Evolutionary conservation across 2,888 invertebrate species (phyloP), one percentile per base, ranked within the genome.

Genomic region (Atherix ibis): DNA sequence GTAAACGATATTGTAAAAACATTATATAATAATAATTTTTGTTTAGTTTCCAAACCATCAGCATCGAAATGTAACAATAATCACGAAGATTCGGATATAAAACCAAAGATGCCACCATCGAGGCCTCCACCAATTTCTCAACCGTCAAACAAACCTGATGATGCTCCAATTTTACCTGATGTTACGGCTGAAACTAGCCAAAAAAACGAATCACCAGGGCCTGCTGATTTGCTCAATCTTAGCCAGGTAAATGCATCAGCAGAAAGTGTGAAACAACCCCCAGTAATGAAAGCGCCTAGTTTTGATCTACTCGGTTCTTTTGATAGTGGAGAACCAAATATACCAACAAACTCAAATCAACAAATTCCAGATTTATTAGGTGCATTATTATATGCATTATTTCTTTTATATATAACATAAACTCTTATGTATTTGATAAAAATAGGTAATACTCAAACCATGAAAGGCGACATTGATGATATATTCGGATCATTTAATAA

Each of bases 241-340:
- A 65, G 63, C 47, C 57, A 58, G 35, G 48, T 35, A 19, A n/a
- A 19, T 8, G 31, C 52, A 19, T 39, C 47, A 13, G 43, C 46
- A 22, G 49, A 49, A 31, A 41, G n/a, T n/a, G n/a, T 44, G 27
- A 43, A 47, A 18, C 45, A 25, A n/a, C 43, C 50, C 27, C 50
- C 48, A 9, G 50, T 53, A 36, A 47, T 52, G 18, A 46, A 45
- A 37, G 58, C 58, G 41, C 63, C 68, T 19, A 70, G 68, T 47
- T 69, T 70, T 54, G 72, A 81, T 69, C 59, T 74, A 34, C 52
- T 74, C 15, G 70, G 69, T 1, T 58, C 57, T 1, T 60, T 60
- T 43, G 60, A 56, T 40, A 54, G 51, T 4, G 47, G 53, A 1
- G 58, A 56, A 14, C 50, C 54, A 29, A 53, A 52, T 6, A 48